A percentile compares a stretch with the other conserved stretches of the same genome.
phyloP scores from a whole-genome alignment of 2,113 vertebrate species.

The Zosterops borbonicus region DNA sequence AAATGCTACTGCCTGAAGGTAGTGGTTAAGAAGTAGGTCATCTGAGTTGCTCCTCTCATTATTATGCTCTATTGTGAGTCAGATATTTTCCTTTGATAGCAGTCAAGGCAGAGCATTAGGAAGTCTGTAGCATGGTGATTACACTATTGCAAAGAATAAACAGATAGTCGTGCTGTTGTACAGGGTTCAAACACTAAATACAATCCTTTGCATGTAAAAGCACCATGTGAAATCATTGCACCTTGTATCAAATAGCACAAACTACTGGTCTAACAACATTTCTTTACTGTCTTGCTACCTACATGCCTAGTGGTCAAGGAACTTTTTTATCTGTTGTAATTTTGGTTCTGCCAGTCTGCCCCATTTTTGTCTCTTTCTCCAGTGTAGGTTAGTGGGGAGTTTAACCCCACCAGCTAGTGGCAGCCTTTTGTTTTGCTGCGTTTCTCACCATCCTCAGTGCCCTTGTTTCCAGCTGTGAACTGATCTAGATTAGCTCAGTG shows the following conservation, averaged over 20 bases:
- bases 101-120: not conserved
- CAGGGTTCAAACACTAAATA: not conserved
- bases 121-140: not conserved
- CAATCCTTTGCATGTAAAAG: not conserved
- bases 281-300: not conserved
- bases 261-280: not conserved
- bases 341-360: not conserved
- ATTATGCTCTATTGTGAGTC: not conserved
- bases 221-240: not conserved
- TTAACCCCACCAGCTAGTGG: not conserved
- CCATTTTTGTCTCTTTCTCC: not conserved
- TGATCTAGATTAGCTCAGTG: not conserved
- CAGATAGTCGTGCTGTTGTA: not conserved
- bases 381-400: not conserved
- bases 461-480: not conserved
- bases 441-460: not conserved
- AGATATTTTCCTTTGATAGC: not conserved
- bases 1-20: not conserved
- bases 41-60: not conserved
- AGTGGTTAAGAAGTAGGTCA: not conserved
- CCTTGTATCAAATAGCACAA: accelerated
- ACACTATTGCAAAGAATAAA: not conserved
- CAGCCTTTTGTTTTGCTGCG: not conserved
- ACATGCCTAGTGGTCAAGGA: not conserved
- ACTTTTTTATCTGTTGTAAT: not conserved